These are phyloP conservation scores for Threskiornis aethiopicus DNA, from an alignment of 2,797 vertebrate species.

Conservation along the genomic window DNA sequence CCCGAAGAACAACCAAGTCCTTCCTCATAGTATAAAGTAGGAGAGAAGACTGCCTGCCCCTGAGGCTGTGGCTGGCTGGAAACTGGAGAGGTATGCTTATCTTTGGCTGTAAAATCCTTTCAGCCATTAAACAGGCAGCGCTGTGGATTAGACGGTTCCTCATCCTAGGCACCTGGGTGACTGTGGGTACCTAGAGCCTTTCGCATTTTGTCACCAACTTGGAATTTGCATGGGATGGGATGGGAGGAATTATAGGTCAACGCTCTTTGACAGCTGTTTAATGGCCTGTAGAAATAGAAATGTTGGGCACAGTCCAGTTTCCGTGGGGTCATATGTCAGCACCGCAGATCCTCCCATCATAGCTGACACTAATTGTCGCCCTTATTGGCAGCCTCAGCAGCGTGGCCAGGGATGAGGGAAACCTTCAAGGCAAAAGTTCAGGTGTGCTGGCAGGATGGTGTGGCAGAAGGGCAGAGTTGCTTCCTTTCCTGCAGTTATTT, in stretches of 20 bases:
- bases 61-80: neutral
- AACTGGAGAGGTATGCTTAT: neutral
- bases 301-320: conserved; percentile 14
- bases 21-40: neutral
- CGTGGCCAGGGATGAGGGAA: neutral
- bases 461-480: neutral
- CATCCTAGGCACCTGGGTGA: neutral
- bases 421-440: neutral
- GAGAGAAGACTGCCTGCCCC: neutral
- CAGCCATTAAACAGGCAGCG: neutral
- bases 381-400: neutral
- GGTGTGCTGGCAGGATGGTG: neutral
- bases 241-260: neutral
- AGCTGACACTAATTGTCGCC: neutral
- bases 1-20: neutral
- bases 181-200: neutral
- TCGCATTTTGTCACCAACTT: neutral
- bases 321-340: neutral
- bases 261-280: neutral
- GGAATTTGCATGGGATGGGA: neutral
- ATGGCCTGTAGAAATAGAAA: conserved; percentile 13
- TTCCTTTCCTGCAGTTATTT: neutral
- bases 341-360: neutral
- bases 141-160: neutral
- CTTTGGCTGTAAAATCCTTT: neutral